phyloP scores from a whole-genome alignment of 2,797 vertebrate genomes.

The Galago senegalensis region DNA sequence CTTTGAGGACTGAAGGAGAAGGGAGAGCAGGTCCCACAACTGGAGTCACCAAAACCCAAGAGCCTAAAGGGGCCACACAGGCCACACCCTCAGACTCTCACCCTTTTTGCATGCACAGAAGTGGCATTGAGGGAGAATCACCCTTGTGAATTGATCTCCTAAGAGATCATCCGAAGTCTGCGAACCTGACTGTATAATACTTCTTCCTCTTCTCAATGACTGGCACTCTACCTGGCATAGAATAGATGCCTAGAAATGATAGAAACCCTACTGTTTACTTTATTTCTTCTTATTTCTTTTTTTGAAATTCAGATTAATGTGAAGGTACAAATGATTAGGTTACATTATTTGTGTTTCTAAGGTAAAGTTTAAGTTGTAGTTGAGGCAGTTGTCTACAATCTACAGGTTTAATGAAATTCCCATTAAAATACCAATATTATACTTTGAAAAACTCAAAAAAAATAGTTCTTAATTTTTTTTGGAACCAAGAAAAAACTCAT shows the following conservation, averaged over 20 bases:
- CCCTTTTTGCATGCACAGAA: neutral
- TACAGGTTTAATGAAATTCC: too few relatives aligned
- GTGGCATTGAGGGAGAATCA: neutral
- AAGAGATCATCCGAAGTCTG: neutral
- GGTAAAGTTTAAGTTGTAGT: too few relatives aligned
- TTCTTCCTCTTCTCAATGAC: neutral
- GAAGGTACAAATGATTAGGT: too few relatives aligned
- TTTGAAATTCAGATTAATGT: too few relatives aligned
- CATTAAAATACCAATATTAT: too few relatives aligned
- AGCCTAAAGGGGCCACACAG: fast-evolving
- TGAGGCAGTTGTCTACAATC: too few relatives aligned
- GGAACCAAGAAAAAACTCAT: too few relatives aligned
- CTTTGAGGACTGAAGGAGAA: neutral
- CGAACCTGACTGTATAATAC: neutral
- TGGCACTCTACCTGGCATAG: neutral
- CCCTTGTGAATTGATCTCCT: neutral
- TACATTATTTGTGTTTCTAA: too few relatives aligned
- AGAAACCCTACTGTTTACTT: neutral
- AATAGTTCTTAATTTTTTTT: too few relatives aligned
- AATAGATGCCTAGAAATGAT: neutral
- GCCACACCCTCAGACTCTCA: fast-evolving
- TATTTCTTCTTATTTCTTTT: neutral
- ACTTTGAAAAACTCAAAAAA: too few relatives aligned
- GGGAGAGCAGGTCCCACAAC: neutral
- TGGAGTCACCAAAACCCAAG: neutral